Base-by-base conservation (phyloP, 2,888 invertebrate species). In the Scaptomyza polygonia region DNA sequence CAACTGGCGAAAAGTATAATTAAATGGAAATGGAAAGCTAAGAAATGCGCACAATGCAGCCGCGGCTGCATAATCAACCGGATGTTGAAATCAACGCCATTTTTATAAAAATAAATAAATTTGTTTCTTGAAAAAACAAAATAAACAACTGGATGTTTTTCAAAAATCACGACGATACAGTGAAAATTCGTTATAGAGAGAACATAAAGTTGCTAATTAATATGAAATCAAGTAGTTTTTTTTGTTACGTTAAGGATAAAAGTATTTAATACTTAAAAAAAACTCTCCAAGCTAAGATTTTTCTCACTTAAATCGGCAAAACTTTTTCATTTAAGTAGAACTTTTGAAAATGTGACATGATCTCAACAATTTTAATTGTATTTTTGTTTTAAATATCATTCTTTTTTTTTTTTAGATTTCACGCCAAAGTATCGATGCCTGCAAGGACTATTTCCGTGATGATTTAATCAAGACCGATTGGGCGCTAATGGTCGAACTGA, bases 361-460 rank as follows among this genome's bases (percentile, higher is more conserved):
- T 25, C 25, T 5, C 2, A 34, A n/a, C n/a, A 34, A 34, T 12
- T 34, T n/a, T n/a, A 34, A 34, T n/a, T 4, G 5, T 34, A n/a
- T n/a, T 32, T 32, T 29, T 9, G 2, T 34, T 34, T 27, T 29
- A 2, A 14, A 3, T 21, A 48, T 9, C n/a, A n/a, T n/a, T n/a
- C n/a, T n/a, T n/a, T n/a, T n/a, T n/a, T n/a, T n/a, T 44, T 86
- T 88, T 14, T 95, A 99, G 98, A 99, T 99, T 89, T 96, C 97
- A 53, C 95, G 99, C 57, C 97, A 98, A 90, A 98, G 98, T 73
- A 99, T 99, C 90, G 99, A 99, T 92, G 99, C 98, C 8, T 99
- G 99, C 93, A 99, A 99, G 93, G 97, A 99, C 88, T 98, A 99
- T 93, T 99, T 99, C 95, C 95, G 99, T 72, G 99, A 99, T 86